phyloP scores from a whole-genome alignment of 2,113 vertebrate genomes.

The Peromyscus leucopus region DNA sequence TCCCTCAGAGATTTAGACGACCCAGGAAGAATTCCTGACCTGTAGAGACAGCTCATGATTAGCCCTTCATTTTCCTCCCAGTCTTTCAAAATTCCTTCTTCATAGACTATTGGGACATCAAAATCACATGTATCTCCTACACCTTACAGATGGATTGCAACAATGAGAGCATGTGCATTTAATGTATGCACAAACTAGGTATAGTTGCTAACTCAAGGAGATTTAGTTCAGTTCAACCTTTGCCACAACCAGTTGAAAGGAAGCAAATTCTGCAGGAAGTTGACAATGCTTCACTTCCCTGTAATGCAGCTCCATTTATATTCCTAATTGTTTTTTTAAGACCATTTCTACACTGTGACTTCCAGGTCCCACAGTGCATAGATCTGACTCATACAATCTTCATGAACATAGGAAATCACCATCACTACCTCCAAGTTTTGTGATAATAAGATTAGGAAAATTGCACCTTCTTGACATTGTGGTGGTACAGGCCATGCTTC shows the following conservation, averaged over 20 bases:
- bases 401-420: not conserved
- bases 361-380: not conserved
- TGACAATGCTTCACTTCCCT: not conserved
- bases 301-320: not conserved
- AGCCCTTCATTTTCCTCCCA: not conserved
- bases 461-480: not conserved
- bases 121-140: not conserved
- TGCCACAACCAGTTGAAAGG: accelerated
- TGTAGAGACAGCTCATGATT: not conserved
- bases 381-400: not conserved
- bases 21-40: not conserved
- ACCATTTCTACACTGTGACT: too few relatives aligned
- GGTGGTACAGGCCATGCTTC: too few relatives aligned
- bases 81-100: not conserved
- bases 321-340: not conserved
- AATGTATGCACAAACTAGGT: not conserved
- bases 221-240: too few relatives aligned
- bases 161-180: not conserved
- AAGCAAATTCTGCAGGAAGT: not conserved
- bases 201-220: not conserved
- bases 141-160: not conserved
- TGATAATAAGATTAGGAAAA: not conserved
- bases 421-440: not conserved
- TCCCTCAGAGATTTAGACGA: not conserved
- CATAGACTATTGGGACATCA: not conserved